Percentiles rank a stretch among this genome's conserved stretches.
Conservation (phyloP, 2,113 vertebrate species). For the Nibea albiflora region DNA sequence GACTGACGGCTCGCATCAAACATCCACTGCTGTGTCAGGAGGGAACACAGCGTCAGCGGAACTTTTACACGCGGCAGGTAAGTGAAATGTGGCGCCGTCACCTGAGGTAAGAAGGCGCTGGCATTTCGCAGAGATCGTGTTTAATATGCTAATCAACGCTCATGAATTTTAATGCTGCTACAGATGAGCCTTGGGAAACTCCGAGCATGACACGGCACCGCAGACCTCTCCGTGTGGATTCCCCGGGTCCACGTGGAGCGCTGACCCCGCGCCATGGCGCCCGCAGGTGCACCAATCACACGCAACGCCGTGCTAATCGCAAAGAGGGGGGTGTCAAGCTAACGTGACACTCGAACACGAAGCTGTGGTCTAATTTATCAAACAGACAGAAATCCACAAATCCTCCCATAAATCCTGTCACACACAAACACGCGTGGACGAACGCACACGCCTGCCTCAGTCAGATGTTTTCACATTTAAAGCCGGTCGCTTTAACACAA, state of each 20-base stretch:
- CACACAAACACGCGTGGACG: neutral
- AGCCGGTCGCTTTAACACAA: neutral
- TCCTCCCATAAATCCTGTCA: slow-evolving; percentile 12
- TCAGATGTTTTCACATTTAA: slow-evolving; percentile 37
- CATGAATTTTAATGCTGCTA: slow-evolving; percentile 33
- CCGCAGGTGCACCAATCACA: neutral
- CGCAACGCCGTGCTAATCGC: neutral
- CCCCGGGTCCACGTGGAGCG: neutral
- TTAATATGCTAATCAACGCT: slow-evolving; percentile 15
- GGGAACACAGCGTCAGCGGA: neutral
- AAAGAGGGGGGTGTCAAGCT: neutral
- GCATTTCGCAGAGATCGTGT: slow-evolving; percentile 13
- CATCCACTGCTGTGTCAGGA: neutral
- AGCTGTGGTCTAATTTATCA: neutral
- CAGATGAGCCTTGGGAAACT: slow-evolving; percentile 22
- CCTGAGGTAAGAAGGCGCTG: slow-evolving; percentile 7
- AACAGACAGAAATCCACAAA: slow-evolving; percentile 25
- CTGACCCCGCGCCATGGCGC: neutral
- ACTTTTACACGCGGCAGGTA: neutral
- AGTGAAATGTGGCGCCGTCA: neutral
- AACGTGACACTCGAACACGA: neutral
- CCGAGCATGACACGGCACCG: neutral
- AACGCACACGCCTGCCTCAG: neutral
- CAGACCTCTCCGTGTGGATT: neutral
- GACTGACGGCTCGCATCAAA: neutral